A percentile compares a stretch with the other conserved stretches of the same genome.
Conservation (phyloP, 1,140 invertebrate genomes). For the Diachasma alloeum region DNA sequence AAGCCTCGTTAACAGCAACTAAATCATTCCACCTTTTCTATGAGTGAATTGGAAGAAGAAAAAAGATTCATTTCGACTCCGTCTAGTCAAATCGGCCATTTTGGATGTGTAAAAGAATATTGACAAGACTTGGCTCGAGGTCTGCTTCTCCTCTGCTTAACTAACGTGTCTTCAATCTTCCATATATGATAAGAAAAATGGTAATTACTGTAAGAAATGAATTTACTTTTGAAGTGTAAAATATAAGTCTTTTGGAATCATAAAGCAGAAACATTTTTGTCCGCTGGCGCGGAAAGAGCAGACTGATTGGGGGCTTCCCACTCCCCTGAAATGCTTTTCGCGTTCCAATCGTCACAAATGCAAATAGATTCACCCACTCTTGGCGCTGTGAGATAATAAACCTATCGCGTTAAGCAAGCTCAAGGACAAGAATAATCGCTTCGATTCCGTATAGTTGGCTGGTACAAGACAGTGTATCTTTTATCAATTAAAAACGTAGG, state of each 20-base stretch:
- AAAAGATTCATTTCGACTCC: neutral
- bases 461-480: neutral
- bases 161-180: neutral
- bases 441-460: neutral
- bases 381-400: neutral
- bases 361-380: neutral
- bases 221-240: too few species aligned
- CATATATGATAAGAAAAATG: too few species aligned
- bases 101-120: neutral
- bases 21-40: neutral
- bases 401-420: neutral
- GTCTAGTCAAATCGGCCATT: slow-evolving; percentile 20
- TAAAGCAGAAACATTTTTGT: too few species aligned
- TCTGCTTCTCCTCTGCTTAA: neutral
- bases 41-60: neutral
- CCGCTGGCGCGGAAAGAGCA: neutral
- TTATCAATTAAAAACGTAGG: neutral
- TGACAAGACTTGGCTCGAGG: neutral
- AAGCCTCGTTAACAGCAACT: too few species aligned
- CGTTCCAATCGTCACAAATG: neutral
- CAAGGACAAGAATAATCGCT: neutral
- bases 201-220: too few species aligned
- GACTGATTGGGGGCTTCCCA: neutral
- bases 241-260: too few species aligned
- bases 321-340: neutral